Percentiles rank a stretch among this genome's conserved stretches.
These are phyloP conservation scores for Dendrocincla tyrannina DNA, from an alignment of 2,797 vertebrate species.

Conservation along the genomic window DNA sequence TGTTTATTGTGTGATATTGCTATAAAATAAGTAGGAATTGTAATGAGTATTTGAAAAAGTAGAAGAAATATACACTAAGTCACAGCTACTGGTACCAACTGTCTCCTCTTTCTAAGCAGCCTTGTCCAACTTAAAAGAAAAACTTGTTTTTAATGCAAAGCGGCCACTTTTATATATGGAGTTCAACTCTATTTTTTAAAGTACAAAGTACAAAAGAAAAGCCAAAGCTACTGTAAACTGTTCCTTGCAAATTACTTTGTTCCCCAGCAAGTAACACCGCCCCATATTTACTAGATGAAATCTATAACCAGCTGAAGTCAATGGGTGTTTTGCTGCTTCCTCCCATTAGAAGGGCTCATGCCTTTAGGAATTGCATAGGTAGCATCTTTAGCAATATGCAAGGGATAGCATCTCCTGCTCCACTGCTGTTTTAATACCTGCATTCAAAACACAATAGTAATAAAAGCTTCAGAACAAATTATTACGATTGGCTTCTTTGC, in stretches of 20 bases:
- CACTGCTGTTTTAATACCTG: slow-evolving; percentile 53
- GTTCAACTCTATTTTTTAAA: neutral
- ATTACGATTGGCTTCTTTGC: slow-evolving; percentile 64
- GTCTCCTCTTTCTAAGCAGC: slow-evolving; percentile 30
- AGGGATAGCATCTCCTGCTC: slow-evolving; percentile 45
- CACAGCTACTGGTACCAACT: neutral
- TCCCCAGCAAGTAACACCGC: neutral
- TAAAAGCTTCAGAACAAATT: slow-evolving; percentile 70
- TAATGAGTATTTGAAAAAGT: slow-evolving; percentile 25
- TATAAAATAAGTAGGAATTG: slow-evolving; percentile 45
- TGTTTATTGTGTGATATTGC: slow-evolving; percentile 40
- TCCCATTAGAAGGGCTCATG: slow-evolving; percentile 39
- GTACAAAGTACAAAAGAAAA: neutral
- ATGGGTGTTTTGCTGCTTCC: slow-evolving; percentile 43
- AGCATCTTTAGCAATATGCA: slow-evolving; percentile 49
- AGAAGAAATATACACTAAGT: neutral
- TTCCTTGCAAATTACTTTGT: neutral
- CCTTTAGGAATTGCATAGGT: slow-evolving; percentile 55
- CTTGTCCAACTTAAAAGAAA: slow-evolving; percentile 20
- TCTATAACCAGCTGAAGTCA: slow-evolving; percentile 28
- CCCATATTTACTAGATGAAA: neutral
- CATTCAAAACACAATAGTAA: slow-evolving; percentile 62
- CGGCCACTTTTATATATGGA: neutral
- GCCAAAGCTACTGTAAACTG: neutral
- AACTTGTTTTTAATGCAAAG: slow-evolving; percentile 20